A percentile compares a stretch with the other conserved stretches of the same genome.
phyloP scores from a whole-genome alignment of 2,797 vertebrate species.

The Microhierax caerulescens region DNA sequence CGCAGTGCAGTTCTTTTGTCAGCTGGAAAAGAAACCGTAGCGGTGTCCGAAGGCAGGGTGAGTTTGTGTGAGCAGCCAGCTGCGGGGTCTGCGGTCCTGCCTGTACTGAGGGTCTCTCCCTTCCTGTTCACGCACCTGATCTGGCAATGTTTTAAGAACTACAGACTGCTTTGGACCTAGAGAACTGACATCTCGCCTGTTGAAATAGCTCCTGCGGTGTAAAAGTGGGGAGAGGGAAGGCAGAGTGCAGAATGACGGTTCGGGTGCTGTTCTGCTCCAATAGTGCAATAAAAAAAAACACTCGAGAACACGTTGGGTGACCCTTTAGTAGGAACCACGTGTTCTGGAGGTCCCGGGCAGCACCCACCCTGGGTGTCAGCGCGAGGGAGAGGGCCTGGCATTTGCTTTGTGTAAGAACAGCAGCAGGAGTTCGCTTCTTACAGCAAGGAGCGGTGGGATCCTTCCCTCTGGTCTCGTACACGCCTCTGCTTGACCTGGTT shows the following conservation, averaged over 20 bases:
- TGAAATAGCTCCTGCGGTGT: neutral
- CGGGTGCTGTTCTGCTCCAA: neutral
- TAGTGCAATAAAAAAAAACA: neutral
- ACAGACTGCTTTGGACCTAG: neutral
- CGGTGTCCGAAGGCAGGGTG: neutral
- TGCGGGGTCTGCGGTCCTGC: neutral
- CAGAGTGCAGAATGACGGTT: neutral
- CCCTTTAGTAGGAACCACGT: rapidly evolving
- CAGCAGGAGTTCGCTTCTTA: neutral
- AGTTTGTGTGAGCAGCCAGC: neutral
- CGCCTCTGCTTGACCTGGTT: neutral
- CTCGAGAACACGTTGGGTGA: neutral
- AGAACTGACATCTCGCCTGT: rapidly evolving
- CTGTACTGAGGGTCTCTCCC: neutral
- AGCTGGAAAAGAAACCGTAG: neutral
- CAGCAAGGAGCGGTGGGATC: neutral
- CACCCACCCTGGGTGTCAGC: rapidly evolving
- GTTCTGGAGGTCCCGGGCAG: neutral
- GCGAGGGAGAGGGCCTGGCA: neutral
- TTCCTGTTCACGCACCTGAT: neutral
- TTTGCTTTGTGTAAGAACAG: rapidly evolving
- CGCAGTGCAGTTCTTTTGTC: neutral
- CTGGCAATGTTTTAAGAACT: neutral
- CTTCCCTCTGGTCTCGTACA: neutral
- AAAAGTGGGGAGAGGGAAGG: neutral